phyloP scores from a whole-genome alignment of 2,888 invertebrate genomes.

The Chironomus riparius region DNA sequence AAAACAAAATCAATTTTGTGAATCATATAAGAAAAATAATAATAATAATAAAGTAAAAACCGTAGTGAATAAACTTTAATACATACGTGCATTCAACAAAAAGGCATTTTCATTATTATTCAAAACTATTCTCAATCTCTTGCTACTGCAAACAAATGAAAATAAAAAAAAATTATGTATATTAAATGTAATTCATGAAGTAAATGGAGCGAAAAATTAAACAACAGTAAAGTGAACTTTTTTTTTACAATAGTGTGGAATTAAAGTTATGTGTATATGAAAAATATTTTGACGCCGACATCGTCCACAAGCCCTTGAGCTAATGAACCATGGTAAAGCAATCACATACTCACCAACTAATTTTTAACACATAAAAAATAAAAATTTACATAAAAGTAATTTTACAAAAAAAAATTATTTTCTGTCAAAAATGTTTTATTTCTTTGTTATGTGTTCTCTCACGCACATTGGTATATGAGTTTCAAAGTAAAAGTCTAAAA shows the following conservation, averaged over 20 bases:
- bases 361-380: conserved; percentile 1
- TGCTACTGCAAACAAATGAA: background rate
- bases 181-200: conserved; percentile 11
- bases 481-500: too few species aligned
- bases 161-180: background rate
- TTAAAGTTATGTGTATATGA: background rate
- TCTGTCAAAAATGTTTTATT: background rate
- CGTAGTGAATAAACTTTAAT: background rate
- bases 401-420: background rate
- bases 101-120: background rate
- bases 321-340: conserved; percentile 22
- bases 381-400: too few species aligned
- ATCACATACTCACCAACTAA: background rate
- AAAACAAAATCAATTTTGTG: too few species aligned
- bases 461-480: background rate
- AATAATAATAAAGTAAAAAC: background rate
- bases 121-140: background rate
- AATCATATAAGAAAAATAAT: background rate
- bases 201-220: conserved; percentile 22
- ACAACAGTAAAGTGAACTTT: background rate
- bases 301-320: conserved; percentile 21
- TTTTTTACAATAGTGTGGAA: background rate
- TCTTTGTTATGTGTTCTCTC: background rate
- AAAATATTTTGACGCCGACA: background rate
- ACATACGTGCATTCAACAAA: background rate